Base-by-base conservation (phyloP, 2,797 vertebrate species). In the Sternarchorhynchus goeldii region DNA sequence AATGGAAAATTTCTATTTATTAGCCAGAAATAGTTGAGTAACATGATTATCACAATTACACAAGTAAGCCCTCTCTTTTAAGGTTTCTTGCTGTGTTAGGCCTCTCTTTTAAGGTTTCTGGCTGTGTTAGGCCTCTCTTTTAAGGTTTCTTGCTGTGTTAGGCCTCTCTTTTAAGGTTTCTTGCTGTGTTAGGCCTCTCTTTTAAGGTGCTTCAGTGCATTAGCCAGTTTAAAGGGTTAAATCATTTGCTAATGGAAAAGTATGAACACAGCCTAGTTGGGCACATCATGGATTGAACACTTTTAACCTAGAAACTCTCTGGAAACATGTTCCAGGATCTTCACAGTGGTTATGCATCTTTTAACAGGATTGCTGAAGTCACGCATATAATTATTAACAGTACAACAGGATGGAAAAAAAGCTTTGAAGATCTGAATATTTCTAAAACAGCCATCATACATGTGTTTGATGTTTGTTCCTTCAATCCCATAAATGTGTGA, bases 181-280 rank as follows among this genome's bases (percentile, higher is more conserved):
- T 59, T 32, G 25, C 17, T n/a, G n/a, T n/a, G n/a, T n/a, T n/a
- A n/a, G n/a, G n/a, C n/a, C n/a, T n/a, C n/a, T n/a, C n/a, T n/a
- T n/a, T n/a, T n/a, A n/a, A n/a, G n/a, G n/a, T n/a, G 55, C 63
- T 39, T 56, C 31, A 34, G n/a, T 4, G 63, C 45, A 67, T 57
- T 20, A 31, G 8, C 21, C 39, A 41, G 16, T 60, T 59, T 59
- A 56, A 59, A 67, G 53, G 53, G 55, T 25, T 68, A 41, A 55
- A 68, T 68, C 75, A 68, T 76, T 50, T 50, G 16, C 65, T 76
- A 69, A 76, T 76, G 75, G 64, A 56, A 29, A 14, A 3, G 18
- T 36, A 17, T 34, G 32, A 21, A 25, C 14, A 10, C 50, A 17
- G 21, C 18, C 45, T 75, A 31, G 39, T 29, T 16, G 31, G 14